A percentile compares a stretch with the other conserved stretches of the same genome.
Conservation (phyloP, 2,888 invertebrate species). For the Scrobipalpa atriplicella region DNA sequence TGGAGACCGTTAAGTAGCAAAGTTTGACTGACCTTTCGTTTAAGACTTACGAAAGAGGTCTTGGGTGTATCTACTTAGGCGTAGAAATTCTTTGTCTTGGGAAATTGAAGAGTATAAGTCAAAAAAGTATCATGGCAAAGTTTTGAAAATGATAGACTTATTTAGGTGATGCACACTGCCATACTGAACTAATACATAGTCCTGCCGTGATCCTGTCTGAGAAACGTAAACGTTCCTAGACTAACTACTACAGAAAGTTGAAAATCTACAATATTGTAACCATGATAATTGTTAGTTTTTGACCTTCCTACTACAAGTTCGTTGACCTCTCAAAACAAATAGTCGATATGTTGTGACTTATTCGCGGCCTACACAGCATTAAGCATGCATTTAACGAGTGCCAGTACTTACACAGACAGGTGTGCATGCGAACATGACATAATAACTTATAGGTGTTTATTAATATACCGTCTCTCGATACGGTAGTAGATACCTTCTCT, state of each 20-base stretch:
- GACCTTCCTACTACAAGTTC: constrained; percentile 1
- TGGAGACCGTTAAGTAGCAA: not conserved
- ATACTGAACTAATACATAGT: too few relatives aligned
- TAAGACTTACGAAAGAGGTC: not conserved
- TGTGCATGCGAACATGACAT: constrained; percentile 3
- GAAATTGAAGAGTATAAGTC: not conserved
- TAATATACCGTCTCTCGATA: not conserved
- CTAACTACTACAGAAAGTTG: too few relatives aligned
- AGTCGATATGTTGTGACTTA: not conserved
- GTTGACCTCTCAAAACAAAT: constrained; percentile 2
- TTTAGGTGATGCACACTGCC: too few relatives aligned
- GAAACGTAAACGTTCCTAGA: too few relatives aligned
- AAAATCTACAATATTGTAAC: too few relatives aligned
- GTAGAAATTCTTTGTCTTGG: not conserved
- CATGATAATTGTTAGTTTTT: not conserved
- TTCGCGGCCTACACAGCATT: not conserved
- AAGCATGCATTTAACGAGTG: not conserved
- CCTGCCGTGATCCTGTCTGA: too few relatives aligned
- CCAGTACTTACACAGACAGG: constrained; percentile 12
- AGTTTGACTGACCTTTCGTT: not conserved
- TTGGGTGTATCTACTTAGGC: not conserved
- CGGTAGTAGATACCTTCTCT: constrained; percentile 10
- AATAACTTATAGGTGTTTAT: constrained; percentile 17
- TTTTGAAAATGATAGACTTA: too few relatives aligned
- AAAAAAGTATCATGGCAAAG: not conserved